phyloP scores from a whole-genome alignment of 2,888 invertebrate genomes.

The Caenorhabditis imperialis region DNA sequence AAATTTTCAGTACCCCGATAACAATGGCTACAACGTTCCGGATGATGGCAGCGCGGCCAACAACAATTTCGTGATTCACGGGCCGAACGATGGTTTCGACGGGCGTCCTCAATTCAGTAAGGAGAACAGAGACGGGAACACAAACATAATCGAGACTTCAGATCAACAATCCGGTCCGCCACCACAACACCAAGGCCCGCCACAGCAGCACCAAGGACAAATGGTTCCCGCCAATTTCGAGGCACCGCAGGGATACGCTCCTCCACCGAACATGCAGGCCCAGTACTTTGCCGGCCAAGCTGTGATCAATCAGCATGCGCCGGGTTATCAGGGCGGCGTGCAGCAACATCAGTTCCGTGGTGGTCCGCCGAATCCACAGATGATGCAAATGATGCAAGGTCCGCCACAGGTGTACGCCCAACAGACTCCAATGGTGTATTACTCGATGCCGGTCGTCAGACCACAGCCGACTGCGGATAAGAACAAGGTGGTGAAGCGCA shows the following conservation, averaged over 20 bases:
- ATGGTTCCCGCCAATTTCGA: no score
- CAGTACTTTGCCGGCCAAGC: neutral
- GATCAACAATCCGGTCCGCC: slow-evolving; percentile 4
- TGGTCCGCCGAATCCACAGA: neutral
- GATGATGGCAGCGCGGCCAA: slow-evolving; percentile 10
- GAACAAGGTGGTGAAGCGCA: slow-evolving; percentile 13
- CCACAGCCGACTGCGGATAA: neutral
- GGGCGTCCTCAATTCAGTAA: slow-evolving; percentile 36
- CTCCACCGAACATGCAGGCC: no score
- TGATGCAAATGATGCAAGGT: neutral
- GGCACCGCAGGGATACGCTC: no score
- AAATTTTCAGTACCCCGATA: slow-evolving; percentile 11
- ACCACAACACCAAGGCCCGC: slow-evolving; percentile 1
- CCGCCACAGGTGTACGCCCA: no score
- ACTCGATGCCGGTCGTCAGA: slow-evolving; percentile 22
- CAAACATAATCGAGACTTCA: neutral
- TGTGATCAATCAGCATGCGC: neutral
- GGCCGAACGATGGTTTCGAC: slow-evolving; percentile 41
- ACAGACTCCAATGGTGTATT: slow-evolving; percentile 8
- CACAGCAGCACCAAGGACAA: slow-evolving; percentile 2
- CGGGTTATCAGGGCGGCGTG: neutral
- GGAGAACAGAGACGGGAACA: neutral
- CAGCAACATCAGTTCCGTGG: no score
- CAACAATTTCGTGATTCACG: slow-evolving; percentile 40
- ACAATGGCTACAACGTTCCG: slow-evolving; percentile 1